Evolutionary conservation across 2,888 invertebrate genomes (phyloP).

Genomic region (Bombylius major): DNA sequence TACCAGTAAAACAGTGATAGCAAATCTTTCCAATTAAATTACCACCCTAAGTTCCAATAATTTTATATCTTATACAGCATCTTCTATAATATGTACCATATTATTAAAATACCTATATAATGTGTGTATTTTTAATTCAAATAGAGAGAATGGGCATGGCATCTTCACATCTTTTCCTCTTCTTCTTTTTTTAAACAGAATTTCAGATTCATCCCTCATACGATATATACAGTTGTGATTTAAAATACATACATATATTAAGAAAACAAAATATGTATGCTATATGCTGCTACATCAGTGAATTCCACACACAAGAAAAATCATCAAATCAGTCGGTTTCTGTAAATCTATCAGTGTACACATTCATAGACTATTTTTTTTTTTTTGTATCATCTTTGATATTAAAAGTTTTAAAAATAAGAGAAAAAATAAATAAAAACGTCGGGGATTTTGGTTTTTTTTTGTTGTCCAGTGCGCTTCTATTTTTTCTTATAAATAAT

Average conservation of each 20-base stretch:
- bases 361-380: not conserved
- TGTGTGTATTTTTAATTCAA: not conserved
- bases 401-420: no score
- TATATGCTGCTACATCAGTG: not conserved
- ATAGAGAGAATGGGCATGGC: not conserved
- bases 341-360: constrained; percentile 13
- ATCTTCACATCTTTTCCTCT: not conserved
- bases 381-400: no score
- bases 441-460: no score
- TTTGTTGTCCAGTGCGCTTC: no score
- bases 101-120: not conserved
- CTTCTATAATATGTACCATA: no score
- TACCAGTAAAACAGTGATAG: not conserved
- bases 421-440: no score
- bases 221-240: no score
- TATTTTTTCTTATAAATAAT: no score
- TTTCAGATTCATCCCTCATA: not conserved
- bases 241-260: no score
- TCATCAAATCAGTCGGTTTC: constrained; percentile 12
- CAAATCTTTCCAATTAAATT: not conserved
- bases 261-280: not conserved
- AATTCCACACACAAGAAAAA: not conserved
- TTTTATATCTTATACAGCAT: not conserved
- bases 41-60: not conserved
- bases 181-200: not conserved